Evolutionary conservation across 2,888 invertebrate species (phyloP), one percentile per base, ranked within the genome.

Genomic region (Resseliella maxima): DNA sequence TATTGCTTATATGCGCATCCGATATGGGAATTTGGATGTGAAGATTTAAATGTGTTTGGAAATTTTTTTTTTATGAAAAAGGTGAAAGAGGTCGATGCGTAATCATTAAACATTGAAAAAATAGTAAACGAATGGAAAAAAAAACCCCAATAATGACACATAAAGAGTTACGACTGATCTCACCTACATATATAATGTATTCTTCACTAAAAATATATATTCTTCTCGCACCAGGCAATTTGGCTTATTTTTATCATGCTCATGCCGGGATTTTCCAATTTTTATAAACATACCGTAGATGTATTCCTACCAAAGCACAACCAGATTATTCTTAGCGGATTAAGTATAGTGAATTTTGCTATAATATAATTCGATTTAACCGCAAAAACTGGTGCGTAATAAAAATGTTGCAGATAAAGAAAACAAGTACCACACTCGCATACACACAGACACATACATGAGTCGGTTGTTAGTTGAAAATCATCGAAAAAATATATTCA

Each of bases 21-120:
- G n/a, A n/a, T n/a, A n/a, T n/a, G n/a, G n/a, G n/a, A n/a, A n/a
- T n/a, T n/a, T n/a, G n/a, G n/a, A n/a, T n/a, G n/a, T n/a, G n/a
- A n/a, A n/a, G n/a, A n/a, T n/a, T n/a, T n/a, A n/a, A 41, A 41
- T 41, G 41, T 5, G 41, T 41, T 41, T 50, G n/a, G n/a, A n/a
- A n/a, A n/a, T 50, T 50, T 50, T 50, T 18, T 50, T 18, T 5
- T 41, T 41, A 5, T 41, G 5, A 41, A 6, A 72, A 72, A 72
- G 72, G 72, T 72, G 72, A 72, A 3, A 59, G 72, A 72, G 72
- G 72, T 72, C 31, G 31, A 72, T 72, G 31, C 72, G 72, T 72
- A 72, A 72, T 50, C 46, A 18, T 72, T 35, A 35, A 72, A 2
- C 72, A 72, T 72, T 72, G 72, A 72, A 72, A 72, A n/a, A n/a